Evolutionary conservation across 2,113 vertebrate species (phyloP).

Genomic region (Noctilio leporinus): DNA sequence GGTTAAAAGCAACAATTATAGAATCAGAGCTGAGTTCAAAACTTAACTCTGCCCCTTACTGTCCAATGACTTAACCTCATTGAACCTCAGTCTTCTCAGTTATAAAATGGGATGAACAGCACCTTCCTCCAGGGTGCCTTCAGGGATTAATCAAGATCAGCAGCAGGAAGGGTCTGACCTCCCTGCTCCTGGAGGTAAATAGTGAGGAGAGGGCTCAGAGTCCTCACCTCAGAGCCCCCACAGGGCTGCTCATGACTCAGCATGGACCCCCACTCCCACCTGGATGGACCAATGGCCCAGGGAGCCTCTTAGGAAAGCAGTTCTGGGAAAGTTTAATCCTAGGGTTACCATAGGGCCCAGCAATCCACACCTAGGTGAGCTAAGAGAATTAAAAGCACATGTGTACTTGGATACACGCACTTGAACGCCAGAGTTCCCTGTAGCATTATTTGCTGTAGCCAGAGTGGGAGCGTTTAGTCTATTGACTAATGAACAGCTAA

Average conservation of each 20-base stretch:
- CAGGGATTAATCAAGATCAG: not conserved
- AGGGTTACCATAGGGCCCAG: not conserved
- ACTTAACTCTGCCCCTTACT: not conserved
- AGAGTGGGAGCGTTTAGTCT: not conserved
- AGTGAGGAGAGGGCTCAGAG: not conserved
- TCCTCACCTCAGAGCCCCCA: not conserved
- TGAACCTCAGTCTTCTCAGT: not conserved
- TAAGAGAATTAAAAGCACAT: not conserved
- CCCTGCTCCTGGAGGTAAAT: not conserved
- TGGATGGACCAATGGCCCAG: not conserved
- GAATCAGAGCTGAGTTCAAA: not conserved
- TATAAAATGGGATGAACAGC: not conserved
- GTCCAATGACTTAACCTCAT: not conserved
- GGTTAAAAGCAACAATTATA: not conserved
- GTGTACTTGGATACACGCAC: not conserved
- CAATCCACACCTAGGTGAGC: too few species aligned
- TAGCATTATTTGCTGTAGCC: not conserved
- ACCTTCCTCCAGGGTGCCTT: not conserved
- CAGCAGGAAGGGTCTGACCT: not conserved
- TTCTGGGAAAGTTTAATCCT: not conserved
- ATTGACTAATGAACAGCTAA: accelerated
- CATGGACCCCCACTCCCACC: not conserved
- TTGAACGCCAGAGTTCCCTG: too few species aligned
- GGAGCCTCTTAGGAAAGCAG: not conserved
- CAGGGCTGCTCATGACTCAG: not conserved